These are phyloP conservation scores for Zaprionus vittiger DNA, from an alignment of 1,140 invertebrate genomes.

Conservation along the genomic window DNA sequence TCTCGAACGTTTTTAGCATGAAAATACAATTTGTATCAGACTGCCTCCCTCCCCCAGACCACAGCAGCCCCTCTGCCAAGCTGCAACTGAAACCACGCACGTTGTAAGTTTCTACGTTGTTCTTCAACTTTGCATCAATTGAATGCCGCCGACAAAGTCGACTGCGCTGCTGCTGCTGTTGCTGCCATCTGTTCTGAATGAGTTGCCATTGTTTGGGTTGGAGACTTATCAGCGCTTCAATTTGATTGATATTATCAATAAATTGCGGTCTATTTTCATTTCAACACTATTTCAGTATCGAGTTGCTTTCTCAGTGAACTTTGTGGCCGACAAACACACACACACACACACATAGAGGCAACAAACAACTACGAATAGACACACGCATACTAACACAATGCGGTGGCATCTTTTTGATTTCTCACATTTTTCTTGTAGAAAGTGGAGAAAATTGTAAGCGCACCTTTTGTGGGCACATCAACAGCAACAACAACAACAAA, in stretches of 20 bases:
- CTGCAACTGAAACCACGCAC: slow-evolving; percentile 33
- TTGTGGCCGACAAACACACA: slow-evolving; percentile 49
- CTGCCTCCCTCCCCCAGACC: neutral
- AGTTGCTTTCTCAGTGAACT: slow-evolving; percentile 76
- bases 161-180: slow-evolving; percentile 20
- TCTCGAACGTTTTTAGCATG: slow-evolving; percentile 47
- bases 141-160: slow-evolving; percentile 35
- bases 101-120: slow-evolving; percentile 30
- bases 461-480: slow-evolving; percentile 68
- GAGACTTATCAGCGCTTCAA: slow-evolving; percentile 52
- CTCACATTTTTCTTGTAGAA: slow-evolving; percentile 81
- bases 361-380: slow-evolving; percentile 8
- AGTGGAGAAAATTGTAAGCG: slow-evolving; percentile 71
- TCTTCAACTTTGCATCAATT: slow-evolving; percentile 54
- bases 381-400: slow-evolving; percentile 42
- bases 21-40: slow-evolving; percentile 27
- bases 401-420: slow-evolving; percentile 81
- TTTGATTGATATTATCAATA: slow-evolving; percentile 67
- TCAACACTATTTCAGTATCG: slow-evolving; percentile 54
- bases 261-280: slow-evolving; percentile 72
- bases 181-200: slow-evolving; percentile 52
- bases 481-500: slow-evolving; percentile 25
- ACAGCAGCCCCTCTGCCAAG: neutral
- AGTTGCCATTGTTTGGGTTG: slow-evolving; percentile 42
- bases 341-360: slow-evolving; percentile 33